These are phyloP conservation scores for Philonicus albiceps DNA, from an alignment of 2,888 invertebrate species.

Conservation along the genomic window DNA sequence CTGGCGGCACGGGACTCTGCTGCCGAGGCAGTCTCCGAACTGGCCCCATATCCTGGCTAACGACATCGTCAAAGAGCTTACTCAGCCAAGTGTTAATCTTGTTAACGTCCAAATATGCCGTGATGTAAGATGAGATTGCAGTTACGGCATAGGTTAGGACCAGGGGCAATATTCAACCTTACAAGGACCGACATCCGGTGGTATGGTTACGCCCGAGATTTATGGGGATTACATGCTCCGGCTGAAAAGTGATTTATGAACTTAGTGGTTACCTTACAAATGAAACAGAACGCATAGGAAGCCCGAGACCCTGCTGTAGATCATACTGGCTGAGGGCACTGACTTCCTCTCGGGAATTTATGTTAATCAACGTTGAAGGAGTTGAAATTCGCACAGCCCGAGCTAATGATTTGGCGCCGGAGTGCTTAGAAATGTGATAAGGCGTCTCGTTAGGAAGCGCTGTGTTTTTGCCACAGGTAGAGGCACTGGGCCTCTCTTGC, in stretches of 20 bases:
- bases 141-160: conserved; percentile 2
- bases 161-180: conserved; percentile 13
- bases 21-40: not conserved
- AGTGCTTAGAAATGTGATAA: conserved; percentile 3
- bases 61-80: conserved; percentile 33
- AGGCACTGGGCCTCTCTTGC: not conserved
- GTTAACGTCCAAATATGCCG: conserved; percentile 29
- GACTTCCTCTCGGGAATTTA: conserved; percentile 25
- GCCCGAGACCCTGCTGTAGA: not conserved
- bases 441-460: not conserved
- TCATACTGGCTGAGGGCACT: not conserved
- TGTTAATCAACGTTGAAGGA: conserved; percentile 37
- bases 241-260: conserved; percentile 39
- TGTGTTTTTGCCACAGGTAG: not conserved
- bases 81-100: conserved; percentile 40
- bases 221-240: conserved; percentile 40
- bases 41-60: not conserved
- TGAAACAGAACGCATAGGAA: conserved; percentile 33
- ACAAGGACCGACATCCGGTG: conserved; percentile 18
- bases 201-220: conserved; percentile 37
- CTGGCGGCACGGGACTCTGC: not conserved
- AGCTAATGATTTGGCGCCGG: conserved; percentile 6
- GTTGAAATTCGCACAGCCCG: not conserved
- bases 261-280: conserved; percentile 41
- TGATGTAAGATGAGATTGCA: conserved; percentile 39